Percentiles rank a stretch among this genome's conserved stretches.
phyloP scores from a whole-genome alignment of 1,140 invertebrate species.

The Penaeus indicus region DNA sequence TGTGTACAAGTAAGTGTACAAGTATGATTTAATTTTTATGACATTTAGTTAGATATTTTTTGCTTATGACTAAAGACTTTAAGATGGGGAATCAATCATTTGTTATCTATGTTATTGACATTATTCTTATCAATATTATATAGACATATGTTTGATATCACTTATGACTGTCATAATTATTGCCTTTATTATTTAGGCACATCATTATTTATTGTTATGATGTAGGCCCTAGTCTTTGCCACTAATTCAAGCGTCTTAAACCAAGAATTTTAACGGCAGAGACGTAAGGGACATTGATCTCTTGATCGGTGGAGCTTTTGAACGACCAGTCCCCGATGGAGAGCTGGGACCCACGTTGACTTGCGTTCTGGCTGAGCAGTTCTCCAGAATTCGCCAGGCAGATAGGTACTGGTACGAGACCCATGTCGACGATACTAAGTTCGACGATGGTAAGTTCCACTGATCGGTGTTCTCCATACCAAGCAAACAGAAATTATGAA shows the following conservation, averaged over 20 bases:
- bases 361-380: slow-evolving; percentile 87
- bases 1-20: slow-evolving; percentile 5
- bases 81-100: not conserved
- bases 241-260: not conserved
- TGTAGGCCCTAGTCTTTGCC: not conserved
- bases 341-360: slow-evolving; percentile 86
- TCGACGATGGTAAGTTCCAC: no score
- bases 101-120: no score
- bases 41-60: not conserved
- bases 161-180: no score
- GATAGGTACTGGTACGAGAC: slow-evolving; percentile 83
- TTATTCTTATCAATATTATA: no score
- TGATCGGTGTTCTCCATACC: no score
- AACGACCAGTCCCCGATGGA: slow-evolving; percentile 76
- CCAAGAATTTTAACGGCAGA: slow-evolving; percentile 56
- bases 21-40: not conserved
- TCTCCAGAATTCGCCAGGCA: slow-evolving; percentile 78
- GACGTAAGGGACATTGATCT: slow-evolving; percentile 84
- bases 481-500: no score
- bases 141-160: no score
- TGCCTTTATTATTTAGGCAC: no score
- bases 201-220: no score
- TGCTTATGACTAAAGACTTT: not conserved
- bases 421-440: no score
- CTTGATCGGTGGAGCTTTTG: slow-evolving; percentile 83